A percentile compares a stretch with the other conserved stretches of the same genome.
Evolutionary conservation across 2,113 vertebrate species (phyloP).

Genomic region (Neoarius graeffei): DNA sequence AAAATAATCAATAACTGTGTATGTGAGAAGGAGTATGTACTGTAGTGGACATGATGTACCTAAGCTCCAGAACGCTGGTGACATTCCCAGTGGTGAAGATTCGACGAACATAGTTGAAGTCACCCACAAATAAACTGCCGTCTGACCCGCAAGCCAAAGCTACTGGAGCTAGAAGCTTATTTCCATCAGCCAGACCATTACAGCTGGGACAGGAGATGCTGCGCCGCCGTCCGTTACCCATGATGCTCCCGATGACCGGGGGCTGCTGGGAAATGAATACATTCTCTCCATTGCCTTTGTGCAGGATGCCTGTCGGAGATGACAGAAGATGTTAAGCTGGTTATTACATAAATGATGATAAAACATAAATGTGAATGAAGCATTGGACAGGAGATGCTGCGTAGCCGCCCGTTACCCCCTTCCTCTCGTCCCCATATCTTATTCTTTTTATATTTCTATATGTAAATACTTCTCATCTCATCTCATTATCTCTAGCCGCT

Average conservation of each 20-base stretch:
- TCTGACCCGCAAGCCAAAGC: constrained; percentile 91
- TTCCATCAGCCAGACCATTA: constrained; percentile 95
- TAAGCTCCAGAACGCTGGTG: constrained; percentile 94
- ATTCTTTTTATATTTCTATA: too few species aligned
- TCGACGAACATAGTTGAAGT: constrained; percentile 97
- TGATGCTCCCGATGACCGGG: constrained; percentile 92
- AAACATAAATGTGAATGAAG: background rate
- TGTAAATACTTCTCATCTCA: too few species aligned
- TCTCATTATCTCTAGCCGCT: too few species aligned
- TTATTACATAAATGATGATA: background rate
- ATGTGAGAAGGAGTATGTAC: constrained; percentile 7
- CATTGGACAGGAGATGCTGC: too few species aligned
- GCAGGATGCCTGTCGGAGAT: constrained; percentile 84
- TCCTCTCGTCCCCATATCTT: too few species aligned
- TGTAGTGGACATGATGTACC: constrained; percentile 71
- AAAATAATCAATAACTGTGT: constrained; percentile 20
- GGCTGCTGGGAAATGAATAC: constrained; percentile 98
- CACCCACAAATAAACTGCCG: constrained; percentile 95
- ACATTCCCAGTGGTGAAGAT: constrained; percentile 97
- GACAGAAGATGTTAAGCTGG: constrained; percentile 16
- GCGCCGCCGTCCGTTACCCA: constrained; percentile 92
- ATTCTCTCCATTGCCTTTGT: constrained; percentile 97
- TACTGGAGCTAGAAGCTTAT: constrained; percentile 94
- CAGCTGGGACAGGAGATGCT: constrained; percentile 98
- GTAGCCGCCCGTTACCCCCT: too few species aligned